Conservation (phyloP, 2,113 vertebrate species). For the Stercorarius parasiticus region DNA sequence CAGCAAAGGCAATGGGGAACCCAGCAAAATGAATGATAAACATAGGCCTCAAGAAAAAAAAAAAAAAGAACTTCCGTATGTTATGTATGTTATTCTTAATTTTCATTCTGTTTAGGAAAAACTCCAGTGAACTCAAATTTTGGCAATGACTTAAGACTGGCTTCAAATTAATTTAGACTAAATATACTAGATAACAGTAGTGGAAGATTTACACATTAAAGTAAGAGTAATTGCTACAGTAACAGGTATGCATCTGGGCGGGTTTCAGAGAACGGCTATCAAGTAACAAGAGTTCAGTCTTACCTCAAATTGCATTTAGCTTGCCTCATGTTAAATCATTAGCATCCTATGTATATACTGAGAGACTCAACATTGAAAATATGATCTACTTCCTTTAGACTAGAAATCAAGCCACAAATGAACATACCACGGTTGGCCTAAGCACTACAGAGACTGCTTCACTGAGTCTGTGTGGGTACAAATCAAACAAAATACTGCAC, state of each 20-base stretch:
- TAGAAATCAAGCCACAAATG: background rate
- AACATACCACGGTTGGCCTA: background rate
- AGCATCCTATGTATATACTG: background rate
- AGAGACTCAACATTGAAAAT: background rate
- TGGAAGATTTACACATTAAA: background rate
- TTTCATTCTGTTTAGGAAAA: conserved; percentile 7
- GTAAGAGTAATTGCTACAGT: background rate
- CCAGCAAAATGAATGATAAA: background rate
- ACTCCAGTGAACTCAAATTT: background rate
- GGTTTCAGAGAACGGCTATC: background rate
- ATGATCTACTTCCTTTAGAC: background rate
- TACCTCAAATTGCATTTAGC: background rate
- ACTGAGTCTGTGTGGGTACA: background rate
- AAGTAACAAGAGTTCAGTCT: background rate
- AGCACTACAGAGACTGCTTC: background rate
- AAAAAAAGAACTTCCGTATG: background rate
- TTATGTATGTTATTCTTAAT: background rate
- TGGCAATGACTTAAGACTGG: background rate
- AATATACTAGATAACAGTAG: background rate
- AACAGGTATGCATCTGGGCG: background rate
- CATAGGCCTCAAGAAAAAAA: background rate
- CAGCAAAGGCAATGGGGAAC: background rate
- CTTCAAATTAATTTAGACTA: conserved; percentile 1
- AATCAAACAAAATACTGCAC: conserved; percentile 4
- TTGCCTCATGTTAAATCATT: background rate